Evolutionary conservation across 64 coral and sea anemone species (phyloP).

Genomic region (Exaiptasia diaphana): DNA sequence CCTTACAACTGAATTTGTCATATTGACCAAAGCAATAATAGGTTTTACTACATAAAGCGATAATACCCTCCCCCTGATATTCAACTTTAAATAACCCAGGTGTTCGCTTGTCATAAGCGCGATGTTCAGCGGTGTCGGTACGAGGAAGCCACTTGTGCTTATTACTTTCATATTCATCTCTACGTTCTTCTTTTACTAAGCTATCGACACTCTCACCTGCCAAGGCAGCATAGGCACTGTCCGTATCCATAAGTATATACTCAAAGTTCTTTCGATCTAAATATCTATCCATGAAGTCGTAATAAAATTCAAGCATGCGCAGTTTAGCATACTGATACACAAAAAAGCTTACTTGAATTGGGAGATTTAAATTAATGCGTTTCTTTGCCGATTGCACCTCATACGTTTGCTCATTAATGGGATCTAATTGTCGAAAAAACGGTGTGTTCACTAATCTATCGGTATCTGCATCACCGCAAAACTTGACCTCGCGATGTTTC

Average conservation of each 20-base stretch:
- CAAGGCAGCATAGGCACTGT: slow-evolving; percentile 3
- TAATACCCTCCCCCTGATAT: background rate
- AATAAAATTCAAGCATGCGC: slow-evolving; percentile 3
- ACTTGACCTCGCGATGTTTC: slow-evolving; percentile 50
- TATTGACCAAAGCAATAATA: too few relatives aligned
- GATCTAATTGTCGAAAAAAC: background rate
- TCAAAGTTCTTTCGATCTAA: background rate
- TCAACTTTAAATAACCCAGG: slow-evolving; percentile 17
- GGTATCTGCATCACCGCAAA: slow-evolving; percentile 26
- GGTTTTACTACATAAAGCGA: too few relatives aligned
- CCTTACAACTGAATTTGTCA: too few relatives aligned
- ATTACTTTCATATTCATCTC: background rate
- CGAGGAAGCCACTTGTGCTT: slow-evolving; percentile 6
- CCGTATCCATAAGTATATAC: slow-evolving; percentile 1
- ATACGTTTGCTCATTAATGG: background rate
- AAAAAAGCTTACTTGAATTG: slow-evolving; percentile 1
- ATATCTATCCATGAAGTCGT: slow-evolving; percentile 6
- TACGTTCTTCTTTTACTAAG: slow-evolving; percentile 17
- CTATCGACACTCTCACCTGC: background rate
- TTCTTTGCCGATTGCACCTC: background rate
- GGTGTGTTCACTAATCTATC: background rate
- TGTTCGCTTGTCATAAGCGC: slow-evolving; percentile 30
- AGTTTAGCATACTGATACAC: background rate
- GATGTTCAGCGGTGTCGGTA: slow-evolving; percentile 4
- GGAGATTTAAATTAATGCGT: slow-evolving; percentile 8